A percentile compares a stretch with the other conserved stretches of the same genome.
These are phyloP conservation scores for Cosmia trapezina DNA, from an alignment of 2,888 invertebrate species.

Conservation along the genomic window DNA sequence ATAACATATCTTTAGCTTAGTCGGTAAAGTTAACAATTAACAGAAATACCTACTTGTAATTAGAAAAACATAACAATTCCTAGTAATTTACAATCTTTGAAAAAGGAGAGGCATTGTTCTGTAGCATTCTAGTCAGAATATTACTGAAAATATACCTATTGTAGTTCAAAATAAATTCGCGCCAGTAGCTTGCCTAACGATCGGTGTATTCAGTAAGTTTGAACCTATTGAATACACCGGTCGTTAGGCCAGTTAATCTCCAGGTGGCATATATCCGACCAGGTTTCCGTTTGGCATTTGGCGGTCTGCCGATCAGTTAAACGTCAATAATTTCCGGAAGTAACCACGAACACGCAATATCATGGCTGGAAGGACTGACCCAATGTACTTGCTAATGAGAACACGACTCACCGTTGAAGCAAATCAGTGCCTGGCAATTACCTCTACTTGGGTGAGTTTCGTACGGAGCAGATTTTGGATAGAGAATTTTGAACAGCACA, in stretches of 20 bases:
- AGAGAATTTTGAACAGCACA: too few species aligned
- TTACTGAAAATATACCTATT: neutral
- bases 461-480: neutral
- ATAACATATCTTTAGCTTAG: neutral
- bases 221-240: neutral
- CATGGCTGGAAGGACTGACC: conserved; percentile 31
- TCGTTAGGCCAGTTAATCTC: conserved; percentile 11
- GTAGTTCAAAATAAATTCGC: neutral
- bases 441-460: neutral
- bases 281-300: conserved; percentile 43
- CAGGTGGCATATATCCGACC: conserved; percentile 34
- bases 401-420: neutral
- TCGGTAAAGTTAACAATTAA: neutral
- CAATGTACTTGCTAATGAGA: conserved; percentile 26
- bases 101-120: neutral
- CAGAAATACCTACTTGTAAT: neutral
- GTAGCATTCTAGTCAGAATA: neutral
- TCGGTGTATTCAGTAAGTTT: too few species aligned
- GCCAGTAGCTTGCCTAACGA: neutral
- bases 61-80: neutral
- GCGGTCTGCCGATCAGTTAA: conserved; percentile 31
- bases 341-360: conserved; percentile 54
- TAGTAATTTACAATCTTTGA: neutral
- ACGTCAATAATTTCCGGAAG: conserved; percentile 57
- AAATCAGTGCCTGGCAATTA: conserved; percentile 1